Evolutionary conservation across 2,113 vertebrate genomes (phyloP).

Genomic region (Mesitornis unicolor): DNA sequence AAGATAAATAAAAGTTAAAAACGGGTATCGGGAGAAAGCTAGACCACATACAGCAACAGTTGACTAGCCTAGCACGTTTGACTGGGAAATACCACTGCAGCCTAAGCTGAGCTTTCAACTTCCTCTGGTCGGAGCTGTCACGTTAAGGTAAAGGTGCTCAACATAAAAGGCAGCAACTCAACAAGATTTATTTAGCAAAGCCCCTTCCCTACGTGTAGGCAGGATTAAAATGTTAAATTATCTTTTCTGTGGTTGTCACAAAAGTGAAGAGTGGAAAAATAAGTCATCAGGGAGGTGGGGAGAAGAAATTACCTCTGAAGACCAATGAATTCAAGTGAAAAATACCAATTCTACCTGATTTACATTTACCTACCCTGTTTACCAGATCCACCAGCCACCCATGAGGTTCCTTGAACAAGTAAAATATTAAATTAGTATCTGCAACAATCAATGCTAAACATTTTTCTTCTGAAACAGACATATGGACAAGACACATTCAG

Average conservation of each 20-base stretch:
- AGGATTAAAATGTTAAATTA: not conserved
- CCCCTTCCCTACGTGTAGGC: not conserved
- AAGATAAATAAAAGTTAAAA: too few species aligned
- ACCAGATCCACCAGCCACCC: constrained; percentile 98
- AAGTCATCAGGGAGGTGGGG: rapidly evolving
- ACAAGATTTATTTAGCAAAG: not conserved
- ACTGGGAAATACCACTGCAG: not conserved
- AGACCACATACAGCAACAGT: not conserved
- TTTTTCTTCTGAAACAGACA: not conserved
- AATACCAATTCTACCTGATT: not conserved
- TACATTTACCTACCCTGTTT: constrained; percentile 84
- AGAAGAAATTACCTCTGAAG: not conserved
- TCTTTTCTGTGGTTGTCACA: not conserved
- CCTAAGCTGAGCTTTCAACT: not conserved
- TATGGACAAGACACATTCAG: not conserved
- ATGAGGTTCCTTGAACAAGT: constrained; percentile 92
- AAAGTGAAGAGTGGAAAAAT: not conserved
- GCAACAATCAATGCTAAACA: not conserved
- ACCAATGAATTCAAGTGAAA: not conserved
- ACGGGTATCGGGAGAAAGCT: not conserved
- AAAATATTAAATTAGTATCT: constrained; percentile 23
- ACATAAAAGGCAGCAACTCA: not conserved
- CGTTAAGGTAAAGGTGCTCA: not conserved
- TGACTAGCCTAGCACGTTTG: not conserved
- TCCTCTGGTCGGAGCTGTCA: not conserved